phyloP scores from a whole-genome alignment of 2,888 invertebrate species.

The Eutolmus rufibarbis region DNA sequence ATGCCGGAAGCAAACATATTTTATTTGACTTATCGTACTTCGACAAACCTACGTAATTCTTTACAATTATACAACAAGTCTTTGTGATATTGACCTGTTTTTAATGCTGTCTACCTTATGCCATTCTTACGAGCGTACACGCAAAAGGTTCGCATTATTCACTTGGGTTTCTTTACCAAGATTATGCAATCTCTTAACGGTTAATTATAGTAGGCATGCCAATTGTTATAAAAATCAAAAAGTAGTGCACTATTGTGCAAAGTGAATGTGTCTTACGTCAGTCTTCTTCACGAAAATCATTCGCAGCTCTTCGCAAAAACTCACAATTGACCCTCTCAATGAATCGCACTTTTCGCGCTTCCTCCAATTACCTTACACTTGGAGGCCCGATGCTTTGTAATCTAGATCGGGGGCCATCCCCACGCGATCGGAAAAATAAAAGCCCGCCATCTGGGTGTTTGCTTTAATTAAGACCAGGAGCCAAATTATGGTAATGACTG shows the following conservation, averaged over 20 bases:
- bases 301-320: neutral
- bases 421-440: neutral
- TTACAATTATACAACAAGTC: no score
- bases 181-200: neutral
- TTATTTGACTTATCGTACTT: no score
- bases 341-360: neutral
- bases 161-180: neutral
- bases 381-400: neutral
- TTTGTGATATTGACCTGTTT: neutral
- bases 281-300: neutral
- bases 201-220: neutral
- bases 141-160: neutral
- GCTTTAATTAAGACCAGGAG: conserved; percentile 44
- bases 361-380: neutral
- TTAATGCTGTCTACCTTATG: neutral
- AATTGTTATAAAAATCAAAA: neutral
- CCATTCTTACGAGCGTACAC: neutral
- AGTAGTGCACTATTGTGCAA: neutral
- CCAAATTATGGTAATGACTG: conserved; percentile 42
- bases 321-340: neutral
- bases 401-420: neutral
- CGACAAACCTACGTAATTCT: no score
- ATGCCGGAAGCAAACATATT: no score
- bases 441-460: neutral
- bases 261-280: neutral